A percentile compares a stretch with the other conserved stretches of the same genome.
These are phyloP conservation scores for Aphodius granarius DNA, from an alignment of 2,888 invertebrate species.

Conservation along the genomic window DNA sequence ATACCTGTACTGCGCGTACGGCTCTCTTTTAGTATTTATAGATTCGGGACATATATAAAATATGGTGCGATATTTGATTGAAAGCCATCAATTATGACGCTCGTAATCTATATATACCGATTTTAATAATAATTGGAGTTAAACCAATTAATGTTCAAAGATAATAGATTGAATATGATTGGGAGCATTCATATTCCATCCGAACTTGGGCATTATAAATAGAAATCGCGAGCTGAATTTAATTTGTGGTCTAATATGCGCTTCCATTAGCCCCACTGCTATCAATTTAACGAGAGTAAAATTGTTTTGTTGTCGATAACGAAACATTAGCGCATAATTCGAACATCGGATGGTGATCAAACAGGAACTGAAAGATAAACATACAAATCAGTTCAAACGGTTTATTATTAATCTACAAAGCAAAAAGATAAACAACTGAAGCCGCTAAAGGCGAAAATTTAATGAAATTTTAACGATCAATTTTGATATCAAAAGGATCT, in stretches of 20 bases:
- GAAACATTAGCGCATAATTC: not conserved
- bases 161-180: not conserved
- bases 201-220: not conserved
- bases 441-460: too few species aligned
- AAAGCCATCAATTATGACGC: not conserved
- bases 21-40: not conserved
- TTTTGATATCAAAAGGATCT: too few species aligned
- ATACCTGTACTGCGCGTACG: not conserved
- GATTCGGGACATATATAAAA: not conserved
- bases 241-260: not conserved
- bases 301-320: not conserved
- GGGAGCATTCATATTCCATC: not conserved
- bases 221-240: not conserved
- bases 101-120: not conserved
- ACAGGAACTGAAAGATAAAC: not conserved
- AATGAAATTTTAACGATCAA: too few species aligned
- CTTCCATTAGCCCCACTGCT: not conserved
- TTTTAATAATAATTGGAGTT: not conserved
- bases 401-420: too few species aligned
- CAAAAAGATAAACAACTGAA: too few species aligned
- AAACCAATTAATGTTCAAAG: not conserved
- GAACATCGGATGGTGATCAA: not conserved
- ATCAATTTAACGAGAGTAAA: not conserved
- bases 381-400: too few species aligned
- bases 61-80: not conserved